Evolutionary conservation across 2,888 invertebrate species (phyloP), one percentile per base, ranked within the genome.

Genomic region (Tridacna crocea): DNA sequence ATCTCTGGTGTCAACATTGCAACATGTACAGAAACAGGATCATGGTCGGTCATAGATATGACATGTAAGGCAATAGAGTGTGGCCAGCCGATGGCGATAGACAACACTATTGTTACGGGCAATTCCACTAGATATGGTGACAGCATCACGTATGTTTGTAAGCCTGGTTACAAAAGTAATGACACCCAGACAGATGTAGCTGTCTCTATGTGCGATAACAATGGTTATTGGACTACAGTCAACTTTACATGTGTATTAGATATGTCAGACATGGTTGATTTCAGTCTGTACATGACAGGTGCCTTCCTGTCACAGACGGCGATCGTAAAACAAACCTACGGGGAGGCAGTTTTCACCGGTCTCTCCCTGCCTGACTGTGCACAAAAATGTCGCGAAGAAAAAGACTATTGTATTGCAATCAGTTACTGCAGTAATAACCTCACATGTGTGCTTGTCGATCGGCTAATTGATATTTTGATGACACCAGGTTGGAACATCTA

Each of bases 401-500:
- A 46, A 26, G n/a, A 36, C 4, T 66, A 36, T 46, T 66, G 66
- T n/a, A 46, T 66, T 3, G 66, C 66, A 19, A 36, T 66, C 13
- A 66, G 47, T 66, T 66, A 66, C 19, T 46, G n/a, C 15, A 36
- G n/a, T n/a, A 0, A 13, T 46, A 66, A 66, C 22, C 36, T n/a
- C 12, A 66, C 66, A 11, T 66, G 66, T n/a, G n/a, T n/a, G 13
- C 46, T 66, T n/a, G 66, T 46, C 6, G 66, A 66, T 19, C 66
- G 66, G n/a, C n/a, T 66, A 19, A n/a, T 19, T n/a, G n/a, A 36
- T 46, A 19, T n/a, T 19, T 13, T n/a, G 13, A 15, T 46, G 17
- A 22, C 46, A 46, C 15, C 55, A 19, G 66, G 66, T 19, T 66
- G 66, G 66, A 11, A 26, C 19, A 66, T 66, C 36, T 46, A n/a